Evolutionary conservation across 2,797 vertebrate species (phyloP), one percentile per base, ranked within the genome.

Genomic region (Bufotes viridis): DNA sequence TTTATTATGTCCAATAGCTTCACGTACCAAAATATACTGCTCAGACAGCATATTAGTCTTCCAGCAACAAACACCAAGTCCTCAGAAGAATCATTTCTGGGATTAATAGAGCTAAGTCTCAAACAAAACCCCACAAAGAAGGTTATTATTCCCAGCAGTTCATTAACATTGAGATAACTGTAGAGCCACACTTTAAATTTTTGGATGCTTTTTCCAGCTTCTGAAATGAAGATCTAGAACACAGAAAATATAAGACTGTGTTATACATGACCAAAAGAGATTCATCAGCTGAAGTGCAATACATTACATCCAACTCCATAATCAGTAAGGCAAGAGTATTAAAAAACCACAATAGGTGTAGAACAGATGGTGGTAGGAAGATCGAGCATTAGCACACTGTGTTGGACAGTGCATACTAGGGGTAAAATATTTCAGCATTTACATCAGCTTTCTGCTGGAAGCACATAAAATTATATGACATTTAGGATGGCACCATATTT

Each of bases 11-110:
- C 96, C 58, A 96, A 91, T 81, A 97, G 95, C 78, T 95, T 93
- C 91, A 96, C 96, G 57, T 96, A 96, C 96, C 96, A 97, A 93
- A 97, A 97, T 91, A 96, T 96, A 85, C 96, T 97, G 89, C 96
- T 96, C 34, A 97, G 94, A 91, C 96, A 96, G 82, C 96, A 97
- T 60, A 96, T 94, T 0, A 92, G 93, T 90, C 96, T 94, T 34
- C 96, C 96, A 0, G 93, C 90, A 22, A 91, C 3, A 0, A 94
- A 93, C 67, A 94, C 84, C 0, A 84, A 70, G 0, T 63, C 92
- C 9, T 91, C 89, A 55, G 24, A 8, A 0, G 29, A 17, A 13
- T 72, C 8, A 78, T 51, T 5, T n/a, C 24, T 7, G 2, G 22
- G 0, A 17, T 72, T 13, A 12, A 13, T 74, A 17, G 67, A 90